phyloP scores from a whole-genome alignment of 2,888 invertebrate genomes.

The Latrodectus elegans region DNA sequence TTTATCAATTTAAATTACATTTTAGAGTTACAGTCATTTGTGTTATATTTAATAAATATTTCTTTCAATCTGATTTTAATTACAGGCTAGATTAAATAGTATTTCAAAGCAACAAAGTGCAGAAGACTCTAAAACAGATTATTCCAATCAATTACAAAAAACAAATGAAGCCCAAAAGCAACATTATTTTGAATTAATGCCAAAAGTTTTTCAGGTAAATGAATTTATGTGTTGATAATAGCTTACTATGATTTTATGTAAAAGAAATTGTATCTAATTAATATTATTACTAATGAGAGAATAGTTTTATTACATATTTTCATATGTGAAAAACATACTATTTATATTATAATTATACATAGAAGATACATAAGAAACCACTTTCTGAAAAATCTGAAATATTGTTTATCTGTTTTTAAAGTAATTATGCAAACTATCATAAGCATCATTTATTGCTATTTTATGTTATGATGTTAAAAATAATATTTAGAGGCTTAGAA shows the following conservation, averaged over 20 bases:
- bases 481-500: too few species aligned
- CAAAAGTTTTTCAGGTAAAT: slow-evolving; percentile 76
- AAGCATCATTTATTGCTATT: too few species aligned
- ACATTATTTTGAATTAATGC: slow-evolving; percentile 76
- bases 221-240: not conserved
- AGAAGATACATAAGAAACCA: too few species aligned
- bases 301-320: not conserved
- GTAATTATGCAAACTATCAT: too few species aligned
- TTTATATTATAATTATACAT: not conserved
- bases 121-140: slow-evolving; percentile 97
- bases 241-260: not conserved
- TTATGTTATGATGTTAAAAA: too few species aligned
- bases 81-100: slow-evolving; percentile 88
- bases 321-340: not conserved
- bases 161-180: slow-evolving; percentile 89
- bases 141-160: slow-evolving; percentile 94
- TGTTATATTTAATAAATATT: not conserved
- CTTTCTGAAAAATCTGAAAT: too few species aligned
- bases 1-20: not conserved
- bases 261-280: not conserved
- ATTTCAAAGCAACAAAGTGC: slow-evolving; percentile 89
- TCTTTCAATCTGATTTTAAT: slow-evolving; percentile 21
- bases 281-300: not conserved
- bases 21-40: not conserved
- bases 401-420: too few species aligned